Percentiles rank a stretch among this genome's conserved stretches.
These are phyloP conservation scores for Zoanthus sansibaricus DNA, from an alignment of 92 coral and sea anemone species.

Conservation along the genomic window DNA sequence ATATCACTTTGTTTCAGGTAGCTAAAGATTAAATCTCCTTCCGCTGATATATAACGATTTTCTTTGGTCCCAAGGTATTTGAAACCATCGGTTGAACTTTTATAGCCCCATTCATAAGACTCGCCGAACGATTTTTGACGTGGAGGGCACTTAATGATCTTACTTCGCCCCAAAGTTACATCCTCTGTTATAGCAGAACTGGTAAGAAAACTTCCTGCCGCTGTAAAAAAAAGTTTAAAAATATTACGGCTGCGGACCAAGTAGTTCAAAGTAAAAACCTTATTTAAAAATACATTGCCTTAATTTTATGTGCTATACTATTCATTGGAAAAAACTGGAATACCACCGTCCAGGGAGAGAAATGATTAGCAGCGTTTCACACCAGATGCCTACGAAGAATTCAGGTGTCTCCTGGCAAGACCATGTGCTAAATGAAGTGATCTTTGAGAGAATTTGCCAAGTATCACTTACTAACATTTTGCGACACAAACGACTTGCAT, in stretches of 20 bases:
- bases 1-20: constrained; percentile 21
- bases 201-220: not conserved
- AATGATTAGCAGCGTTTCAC: too few relatives aligned
- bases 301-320: too few relatives aligned
- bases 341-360: too few relatives aligned
- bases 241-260: not conserved
- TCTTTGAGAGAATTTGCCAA: too few relatives aligned
- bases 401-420: too few relatives aligned
- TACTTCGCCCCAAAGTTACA: constrained; percentile 5
- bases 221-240: not conserved
- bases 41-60: constrained; percentile 7
- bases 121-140: not conserved
- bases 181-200: not conserved
- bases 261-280: too few relatives aligned
- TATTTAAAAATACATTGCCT: too few relatives aligned
- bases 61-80: not conserved
- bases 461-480: too few relatives aligned
- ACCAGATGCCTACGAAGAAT: too few relatives aligned
- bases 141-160: constrained; percentile 25
- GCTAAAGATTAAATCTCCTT: constrained; percentile 19
- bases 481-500: too few relatives aligned
- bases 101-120: not conserved
- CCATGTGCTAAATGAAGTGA: too few relatives aligned
- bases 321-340: too few relatives aligned
- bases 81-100: not conserved